These are phyloP conservation scores for Drosophila funebris DNA, from an alignment of 1,140 invertebrate species.

Conservation along the genomic window DNA sequence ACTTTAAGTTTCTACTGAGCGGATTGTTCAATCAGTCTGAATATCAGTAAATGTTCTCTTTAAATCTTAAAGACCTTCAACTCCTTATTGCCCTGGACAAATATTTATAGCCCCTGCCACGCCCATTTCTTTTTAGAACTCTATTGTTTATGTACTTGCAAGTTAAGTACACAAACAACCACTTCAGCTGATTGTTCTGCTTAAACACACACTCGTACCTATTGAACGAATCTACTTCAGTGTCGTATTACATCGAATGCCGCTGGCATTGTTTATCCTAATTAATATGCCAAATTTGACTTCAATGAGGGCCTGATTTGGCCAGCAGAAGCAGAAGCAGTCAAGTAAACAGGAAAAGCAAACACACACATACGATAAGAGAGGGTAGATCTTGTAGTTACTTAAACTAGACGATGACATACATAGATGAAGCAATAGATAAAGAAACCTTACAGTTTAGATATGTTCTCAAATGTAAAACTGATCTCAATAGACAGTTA, in stretches of 20 bases:
- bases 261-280: slow-evolving; percentile 27
- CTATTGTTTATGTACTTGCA: neutral
- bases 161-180: neutral
- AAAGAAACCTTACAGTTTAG: too few relatives aligned
- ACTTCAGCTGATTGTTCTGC: neutral
- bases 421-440: too few relatives aligned
- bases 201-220: slow-evolving; percentile 2
- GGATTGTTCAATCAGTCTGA: slow-evolving; percentile 50
- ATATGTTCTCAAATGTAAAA: too few relatives aligned
- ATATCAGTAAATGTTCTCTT: neutral
- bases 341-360: neutral
- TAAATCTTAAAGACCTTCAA: neutral
- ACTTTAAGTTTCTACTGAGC: slow-evolving; percentile 31
- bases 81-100: slow-evolving; percentile 23
- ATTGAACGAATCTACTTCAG: slow-evolving; percentile 5
- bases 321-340: slow-evolving; percentile 1
- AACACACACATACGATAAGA: neutral
- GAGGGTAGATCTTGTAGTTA: slow-evolving; percentile 6
- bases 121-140: neutral
- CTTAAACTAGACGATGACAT: neutral
- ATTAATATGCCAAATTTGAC: slow-evolving; percentile 38
- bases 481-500: too few relatives aligned
- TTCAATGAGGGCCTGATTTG: slow-evolving; percentile 11
- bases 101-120: slow-evolving; percentile 41
- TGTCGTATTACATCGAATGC: neutral